Percentiles rank a stretch among this genome's conserved stretches.
phyloP scores from a whole-genome alignment of 2,113 vertebrate species.

The Gallinago undulata region DNA sequence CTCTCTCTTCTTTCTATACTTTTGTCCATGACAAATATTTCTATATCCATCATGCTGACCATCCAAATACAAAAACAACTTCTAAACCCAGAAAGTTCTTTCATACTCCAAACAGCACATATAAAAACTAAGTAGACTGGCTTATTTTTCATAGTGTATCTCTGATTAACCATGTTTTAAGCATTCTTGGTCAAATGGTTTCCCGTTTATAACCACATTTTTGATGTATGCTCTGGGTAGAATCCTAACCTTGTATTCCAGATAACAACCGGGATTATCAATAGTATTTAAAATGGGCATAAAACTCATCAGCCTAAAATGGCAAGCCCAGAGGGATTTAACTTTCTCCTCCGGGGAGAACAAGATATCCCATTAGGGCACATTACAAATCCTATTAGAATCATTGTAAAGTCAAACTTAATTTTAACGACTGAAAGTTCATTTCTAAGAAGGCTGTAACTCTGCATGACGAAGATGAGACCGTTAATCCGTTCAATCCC shows the following conservation, averaged over 20 bases:
- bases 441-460: not conserved
- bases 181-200: not conserved
- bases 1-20: too few relatives aligned
- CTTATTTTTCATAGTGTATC: rapidly evolving
- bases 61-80: not conserved
- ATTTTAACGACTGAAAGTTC: not conserved
- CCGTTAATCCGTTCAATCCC: not conserved
- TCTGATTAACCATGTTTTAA: not conserved
- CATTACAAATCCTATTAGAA: not conserved
- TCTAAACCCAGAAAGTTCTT: not conserved
- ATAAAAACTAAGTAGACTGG: not conserved
- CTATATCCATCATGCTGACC: not conserved
- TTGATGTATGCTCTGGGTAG: not conserved
- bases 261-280: not conserved
- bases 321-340: not conserved
- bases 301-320: not conserved
- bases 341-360: not conserved
- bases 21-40: rapidly evolving
- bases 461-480: not conserved
- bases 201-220: not conserved
- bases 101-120: not conserved
- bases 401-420: not conserved
- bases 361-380: not conserved
- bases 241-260: not conserved
- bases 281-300: not conserved